Conservation (phyloP, 1,140 invertebrate genomes). For the Camponotus pennsylvanicus region DNA sequence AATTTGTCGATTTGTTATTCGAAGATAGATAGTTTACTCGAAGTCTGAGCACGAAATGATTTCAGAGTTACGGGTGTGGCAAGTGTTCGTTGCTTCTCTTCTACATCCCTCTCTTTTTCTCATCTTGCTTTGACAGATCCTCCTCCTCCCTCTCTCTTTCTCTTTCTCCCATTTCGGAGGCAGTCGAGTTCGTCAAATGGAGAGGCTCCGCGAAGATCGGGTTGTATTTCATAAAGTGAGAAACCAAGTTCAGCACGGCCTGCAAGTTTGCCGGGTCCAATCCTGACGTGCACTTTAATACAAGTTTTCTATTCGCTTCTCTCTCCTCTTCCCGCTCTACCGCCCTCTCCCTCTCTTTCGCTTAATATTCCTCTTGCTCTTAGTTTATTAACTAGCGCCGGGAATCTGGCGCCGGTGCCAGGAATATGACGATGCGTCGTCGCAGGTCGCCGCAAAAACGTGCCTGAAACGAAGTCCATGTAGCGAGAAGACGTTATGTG, state of each 20-base stretch:
- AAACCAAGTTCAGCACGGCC: slow-evolving; percentile 69
- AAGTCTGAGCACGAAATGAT: slow-evolving; percentile 73
- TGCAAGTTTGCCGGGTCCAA: slow-evolving; percentile 62
- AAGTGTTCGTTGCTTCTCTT: slow-evolving; percentile 58
- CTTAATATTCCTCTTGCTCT: slow-evolving; percentile 38
- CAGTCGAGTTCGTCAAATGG: slow-evolving; percentile 61
- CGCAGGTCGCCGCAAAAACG: slow-evolving; percentile 60
- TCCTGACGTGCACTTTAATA: slow-evolving; percentile 70
- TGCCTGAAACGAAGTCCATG: slow-evolving; percentile 65
- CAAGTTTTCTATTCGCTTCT: slow-evolving; percentile 73
- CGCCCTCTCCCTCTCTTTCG: slow-evolving; percentile 23
- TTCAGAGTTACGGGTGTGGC: slow-evolving; percentile 67
- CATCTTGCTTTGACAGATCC: neutral
- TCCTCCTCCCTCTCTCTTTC: neutral
- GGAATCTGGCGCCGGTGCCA: slow-evolving; percentile 61
- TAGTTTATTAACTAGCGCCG: slow-evolving; percentile 73
- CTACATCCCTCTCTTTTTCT: slow-evolving; percentile 49
- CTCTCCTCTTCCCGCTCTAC: slow-evolving; percentile 16
- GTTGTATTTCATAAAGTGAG: slow-evolving; percentile 76
- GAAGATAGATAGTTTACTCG: slow-evolving; percentile 74
- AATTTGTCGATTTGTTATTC: slow-evolving; percentile 71
- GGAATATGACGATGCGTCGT: slow-evolving; percentile 45
- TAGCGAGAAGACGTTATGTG: slow-evolving; percentile 72
- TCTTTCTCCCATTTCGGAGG: slow-evolving; percentile 3
- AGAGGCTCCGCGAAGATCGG: slow-evolving; percentile 63